phyloP scores from a whole-genome alignment of 2,113 vertebrate species.

The Chaetops frenatus region DNA sequence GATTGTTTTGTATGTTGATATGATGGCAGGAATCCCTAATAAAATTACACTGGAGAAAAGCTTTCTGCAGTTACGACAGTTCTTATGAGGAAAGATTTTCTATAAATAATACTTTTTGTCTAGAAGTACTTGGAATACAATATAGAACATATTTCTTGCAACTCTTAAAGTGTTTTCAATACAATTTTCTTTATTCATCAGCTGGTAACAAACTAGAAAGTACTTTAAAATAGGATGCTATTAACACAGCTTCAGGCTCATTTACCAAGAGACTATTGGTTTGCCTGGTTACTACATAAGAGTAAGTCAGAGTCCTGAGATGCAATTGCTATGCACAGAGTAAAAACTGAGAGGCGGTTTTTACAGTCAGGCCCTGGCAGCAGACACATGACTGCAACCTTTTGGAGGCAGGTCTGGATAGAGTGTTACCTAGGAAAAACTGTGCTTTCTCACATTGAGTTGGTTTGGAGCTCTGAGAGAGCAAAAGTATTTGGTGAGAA shows the following conservation, averaged over 20 bases:
- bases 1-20: slow-evolving; percentile 98
- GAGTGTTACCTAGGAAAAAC: not conserved
- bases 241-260: not conserved
- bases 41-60: slow-evolving; percentile 73
- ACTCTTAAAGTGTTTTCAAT: not conserved
- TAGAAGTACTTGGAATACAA: not conserved
- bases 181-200: not conserved
- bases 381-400: not conserved
- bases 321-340: not conserved
- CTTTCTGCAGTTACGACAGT: slow-evolving; percentile 14
- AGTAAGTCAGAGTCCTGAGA: not conserved
- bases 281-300: not conserved
- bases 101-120: not conserved
- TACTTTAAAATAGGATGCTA: not conserved
- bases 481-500: not conserved
- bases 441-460: not conserved
- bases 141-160: not conserved
- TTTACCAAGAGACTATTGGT: not conserved
- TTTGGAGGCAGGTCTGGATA: not conserved
- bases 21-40: slow-evolving; percentile 89
- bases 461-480: not conserved
- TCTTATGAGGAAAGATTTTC: slow-evolving; percentile 26
- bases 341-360: not conserved
- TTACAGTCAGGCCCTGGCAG: not conserved
- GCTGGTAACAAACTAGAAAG: not conserved